Evolutionary conservation across 1,140 invertebrate species (phyloP).

Genomic region (Drosophila funebris): DNA sequence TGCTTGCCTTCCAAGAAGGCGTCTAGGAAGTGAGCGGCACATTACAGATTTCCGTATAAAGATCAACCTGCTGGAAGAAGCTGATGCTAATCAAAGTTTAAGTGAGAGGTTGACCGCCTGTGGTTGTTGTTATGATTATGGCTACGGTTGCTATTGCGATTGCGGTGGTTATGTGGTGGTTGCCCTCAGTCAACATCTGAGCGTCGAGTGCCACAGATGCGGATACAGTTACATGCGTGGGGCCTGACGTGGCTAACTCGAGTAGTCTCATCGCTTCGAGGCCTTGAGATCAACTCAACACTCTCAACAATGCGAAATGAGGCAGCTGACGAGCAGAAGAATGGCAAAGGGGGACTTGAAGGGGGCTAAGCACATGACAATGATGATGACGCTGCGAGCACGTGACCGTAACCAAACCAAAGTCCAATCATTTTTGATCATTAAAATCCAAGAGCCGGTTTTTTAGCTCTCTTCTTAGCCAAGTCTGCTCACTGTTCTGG

Average conservation of each 20-base stretch:
- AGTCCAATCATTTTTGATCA: constrained; percentile 35
- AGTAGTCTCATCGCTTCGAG: constrained; percentile 14
- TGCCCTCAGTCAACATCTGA: constrained; percentile 13
- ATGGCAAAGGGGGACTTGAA: neutral
- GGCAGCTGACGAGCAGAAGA: neutral
- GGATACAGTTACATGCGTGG: constrained; percentile 40
- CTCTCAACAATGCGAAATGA: too few relatives aligned
- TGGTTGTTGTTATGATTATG: neutral
- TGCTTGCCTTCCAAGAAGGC: constrained; percentile 5
- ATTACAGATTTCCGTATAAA: constrained; percentile 35
- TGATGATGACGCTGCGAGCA: constrained; percentile 22
- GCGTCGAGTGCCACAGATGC: constrained; percentile 21
- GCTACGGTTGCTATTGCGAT: neutral
- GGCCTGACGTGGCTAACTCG: constrained; percentile 5
- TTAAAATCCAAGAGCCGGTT: constrained; percentile 63
- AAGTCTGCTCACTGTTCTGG: neutral
- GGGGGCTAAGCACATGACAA: neutral
- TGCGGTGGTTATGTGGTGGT: neutral
- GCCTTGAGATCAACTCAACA: constrained; percentile 30
- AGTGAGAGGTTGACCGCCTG: constrained; percentile 24
- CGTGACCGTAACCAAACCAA: constrained; percentile 16
- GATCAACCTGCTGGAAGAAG: constrained; percentile 5
- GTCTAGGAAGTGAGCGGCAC: constrained; percentile 39
- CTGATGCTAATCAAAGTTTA: neutral
- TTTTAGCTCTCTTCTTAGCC: constrained; percentile 12